These are phyloP conservation scores for Agrochola lota DNA, from an alignment of 2,888 invertebrate genomes.

Conservation along the genomic window DNA sequence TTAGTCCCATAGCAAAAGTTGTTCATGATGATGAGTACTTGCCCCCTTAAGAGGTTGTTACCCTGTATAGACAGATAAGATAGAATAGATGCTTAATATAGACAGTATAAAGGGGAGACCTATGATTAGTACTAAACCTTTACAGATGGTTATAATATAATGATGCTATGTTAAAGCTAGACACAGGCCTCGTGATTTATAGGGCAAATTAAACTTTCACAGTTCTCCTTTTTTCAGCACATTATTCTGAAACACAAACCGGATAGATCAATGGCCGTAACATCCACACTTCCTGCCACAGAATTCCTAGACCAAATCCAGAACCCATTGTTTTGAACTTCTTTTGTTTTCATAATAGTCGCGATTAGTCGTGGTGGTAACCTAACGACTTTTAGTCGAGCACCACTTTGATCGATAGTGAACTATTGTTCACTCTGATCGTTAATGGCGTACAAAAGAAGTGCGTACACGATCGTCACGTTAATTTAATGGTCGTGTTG, in stretches of 20 bases:
- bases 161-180: no score
- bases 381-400: constrained; percentile 5
- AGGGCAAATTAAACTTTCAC: background rate
- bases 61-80: no score
- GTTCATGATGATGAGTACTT: no score
- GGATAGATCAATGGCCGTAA: constrained; percentile 4
- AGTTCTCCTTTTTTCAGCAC: background rate
- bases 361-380: constrained; percentile 26
- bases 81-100: background rate
- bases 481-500: constrained; percentile 18
- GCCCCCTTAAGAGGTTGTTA: no score
- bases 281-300: constrained; percentile 14
- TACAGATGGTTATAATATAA: background rate
- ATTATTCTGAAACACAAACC: background rate
- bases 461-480: constrained; percentile 11
- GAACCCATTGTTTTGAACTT: constrained; percentile 33
- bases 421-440: constrained; percentile 29
- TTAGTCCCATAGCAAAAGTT: no score
- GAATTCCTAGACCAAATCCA: constrained; percentile 36
- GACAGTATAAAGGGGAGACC: background rate
- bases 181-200: no score
- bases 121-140: background rate
- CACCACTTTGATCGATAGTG: constrained; percentile 31
- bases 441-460: constrained; percentile 11
- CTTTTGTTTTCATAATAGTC: constrained; percentile 46